A percentile compares a stretch with the other conserved stretches of the same genome.
phyloP scores from a whole-genome alignment of 1,140 invertebrate genomes.

The Ectropis grisescens region DNA sequence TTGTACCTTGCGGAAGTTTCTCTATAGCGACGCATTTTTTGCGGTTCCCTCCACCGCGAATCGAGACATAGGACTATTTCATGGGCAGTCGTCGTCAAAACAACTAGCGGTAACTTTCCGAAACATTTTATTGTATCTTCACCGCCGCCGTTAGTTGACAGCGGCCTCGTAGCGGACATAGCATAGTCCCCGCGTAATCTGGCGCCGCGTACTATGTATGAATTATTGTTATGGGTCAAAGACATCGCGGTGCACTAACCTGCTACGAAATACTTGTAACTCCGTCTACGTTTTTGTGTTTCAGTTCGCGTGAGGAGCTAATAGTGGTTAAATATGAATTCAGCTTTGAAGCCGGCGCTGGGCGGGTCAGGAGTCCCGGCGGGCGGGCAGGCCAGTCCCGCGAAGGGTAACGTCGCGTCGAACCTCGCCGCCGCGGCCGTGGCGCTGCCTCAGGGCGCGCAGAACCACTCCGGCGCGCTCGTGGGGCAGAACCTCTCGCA shows the following conservation, averaged over 20 bases:
- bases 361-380: slow-evolving; percentile 58
- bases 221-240: slow-evolving; percentile 69
- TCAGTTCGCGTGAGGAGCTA: slow-evolving; percentile 32
- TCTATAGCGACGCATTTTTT: slow-evolving; percentile 65
- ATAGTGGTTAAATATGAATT: slow-evolving; percentile 62
- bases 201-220: slow-evolving; percentile 58
- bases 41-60: slow-evolving; percentile 43
- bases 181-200: slow-evolving; percentile 42
- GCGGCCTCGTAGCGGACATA: slow-evolving; percentile 28
- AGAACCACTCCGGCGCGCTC: slow-evolving; percentile 25
- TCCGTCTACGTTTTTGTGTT: slow-evolving; percentile 44
- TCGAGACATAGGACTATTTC: slow-evolving; percentile 30
- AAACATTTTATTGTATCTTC: slow-evolving; percentile 16
- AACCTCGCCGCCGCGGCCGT: slow-evolving; percentile 48
- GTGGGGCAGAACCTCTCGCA: background rate
- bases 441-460: slow-evolving; percentile 45
- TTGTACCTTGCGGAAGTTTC: slow-evolving; percentile 60
- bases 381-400: slow-evolving; percentile 50
- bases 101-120: slow-evolving; percentile 44
- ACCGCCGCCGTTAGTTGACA: slow-evolving; percentile 14
- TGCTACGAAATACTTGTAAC: slow-evolving; percentile 38
- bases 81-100: slow-evolving; percentile 35
- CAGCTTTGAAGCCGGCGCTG: slow-evolving; percentile 70
- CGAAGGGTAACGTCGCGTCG: slow-evolving; percentile 47
- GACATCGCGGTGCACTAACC: slow-evolving; percentile 50